Conservation (phyloP, 1,140 invertebrate species). For the Apis dorsata region DNA sequence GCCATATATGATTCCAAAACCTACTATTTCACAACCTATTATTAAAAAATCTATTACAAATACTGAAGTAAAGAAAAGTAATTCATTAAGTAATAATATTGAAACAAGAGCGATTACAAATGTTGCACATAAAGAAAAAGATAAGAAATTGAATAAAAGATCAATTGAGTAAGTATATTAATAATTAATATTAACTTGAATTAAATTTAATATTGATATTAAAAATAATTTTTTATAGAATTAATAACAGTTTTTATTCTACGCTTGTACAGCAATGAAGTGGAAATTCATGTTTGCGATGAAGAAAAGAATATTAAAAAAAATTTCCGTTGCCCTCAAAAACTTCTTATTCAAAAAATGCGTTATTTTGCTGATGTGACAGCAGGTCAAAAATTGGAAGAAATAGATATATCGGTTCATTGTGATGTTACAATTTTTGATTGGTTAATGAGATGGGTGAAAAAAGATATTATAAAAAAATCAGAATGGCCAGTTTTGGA, state of each 20-base stretch:
- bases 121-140: constrained; percentile 69
- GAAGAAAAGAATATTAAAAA: constrained; percentile 92
- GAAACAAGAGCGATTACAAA: constrained; percentile 50
- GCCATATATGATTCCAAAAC: constrained; percentile 83
- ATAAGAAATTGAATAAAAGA: constrained; percentile 71
- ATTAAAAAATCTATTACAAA: constrained; percentile 79
- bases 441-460: constrained; percentile 98
- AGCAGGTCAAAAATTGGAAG: constrained; percentile 91
- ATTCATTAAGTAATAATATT: constrained; percentile 59
- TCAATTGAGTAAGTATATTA: constrained; percentile 72
- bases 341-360: constrained; percentile 93
- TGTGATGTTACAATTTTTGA: constrained; percentile 96
- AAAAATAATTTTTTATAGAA: constrained; percentile 32
- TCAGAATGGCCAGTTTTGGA: constrained; percentile 88
- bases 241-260: constrained; percentile 23
- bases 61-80: constrained; percentile 79
- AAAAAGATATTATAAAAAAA: constrained; percentile 84
- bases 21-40: constrained; percentile 78
- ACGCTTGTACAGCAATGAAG: constrained; percentile 83
- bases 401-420: constrained; percentile 97
- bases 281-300: constrained; percentile 93
- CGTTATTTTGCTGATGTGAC: constrained; percentile 96
- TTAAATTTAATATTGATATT: not conserved
- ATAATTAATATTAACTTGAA: not conserved
- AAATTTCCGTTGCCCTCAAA: constrained; percentile 93